Evolutionary conservation across 2,113 vertebrate species (phyloP).

Genomic region (Lophura nycthemera): DNA sequence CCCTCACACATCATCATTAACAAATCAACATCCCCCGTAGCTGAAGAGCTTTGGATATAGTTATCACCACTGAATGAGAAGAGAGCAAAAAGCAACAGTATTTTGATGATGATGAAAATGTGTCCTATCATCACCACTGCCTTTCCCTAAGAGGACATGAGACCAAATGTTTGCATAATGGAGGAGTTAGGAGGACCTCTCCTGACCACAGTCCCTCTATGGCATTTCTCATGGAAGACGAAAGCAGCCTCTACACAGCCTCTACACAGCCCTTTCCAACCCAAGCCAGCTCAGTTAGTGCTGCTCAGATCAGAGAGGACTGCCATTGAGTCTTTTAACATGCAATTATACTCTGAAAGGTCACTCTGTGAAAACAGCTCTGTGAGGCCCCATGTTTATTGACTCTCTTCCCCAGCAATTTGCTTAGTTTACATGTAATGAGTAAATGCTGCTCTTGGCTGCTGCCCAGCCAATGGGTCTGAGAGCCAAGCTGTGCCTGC

Average conservation of each 20-base stretch:
- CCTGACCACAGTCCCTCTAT: not conserved
- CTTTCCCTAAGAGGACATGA: not conserved
- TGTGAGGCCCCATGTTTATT: not conserved
- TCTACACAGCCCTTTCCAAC: not conserved
- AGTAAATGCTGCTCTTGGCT: constrained; percentile 37
- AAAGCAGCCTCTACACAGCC: not conserved
- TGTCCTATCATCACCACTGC: not conserved
- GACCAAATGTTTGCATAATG: not conserved
- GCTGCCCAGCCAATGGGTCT: not conserved
- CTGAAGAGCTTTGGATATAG: not conserved
- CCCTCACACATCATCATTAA: not conserved
- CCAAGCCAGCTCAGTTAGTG: not conserved
- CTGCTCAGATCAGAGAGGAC: not conserved
- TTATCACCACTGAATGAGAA: not conserved
- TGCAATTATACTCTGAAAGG: constrained; percentile 35
- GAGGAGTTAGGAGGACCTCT: not conserved
- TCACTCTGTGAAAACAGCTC: constrained; percentile 23
- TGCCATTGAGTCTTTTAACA: not conserved
- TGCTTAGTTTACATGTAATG: constrained; percentile 37
- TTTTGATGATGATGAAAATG: not conserved
- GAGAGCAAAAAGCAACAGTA: not conserved
- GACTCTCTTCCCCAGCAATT: constrained; percentile 32
- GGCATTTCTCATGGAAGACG: not conserved
- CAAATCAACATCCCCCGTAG: not conserved
- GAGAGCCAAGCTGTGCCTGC: not conserved